A percentile compares a stretch with the other conserved stretches of the same genome.
Evolutionary conservation across 37 sponge, comb jelly and placozoan genomes (phyloP).

Genomic region (Axinella damicornis): DNA sequence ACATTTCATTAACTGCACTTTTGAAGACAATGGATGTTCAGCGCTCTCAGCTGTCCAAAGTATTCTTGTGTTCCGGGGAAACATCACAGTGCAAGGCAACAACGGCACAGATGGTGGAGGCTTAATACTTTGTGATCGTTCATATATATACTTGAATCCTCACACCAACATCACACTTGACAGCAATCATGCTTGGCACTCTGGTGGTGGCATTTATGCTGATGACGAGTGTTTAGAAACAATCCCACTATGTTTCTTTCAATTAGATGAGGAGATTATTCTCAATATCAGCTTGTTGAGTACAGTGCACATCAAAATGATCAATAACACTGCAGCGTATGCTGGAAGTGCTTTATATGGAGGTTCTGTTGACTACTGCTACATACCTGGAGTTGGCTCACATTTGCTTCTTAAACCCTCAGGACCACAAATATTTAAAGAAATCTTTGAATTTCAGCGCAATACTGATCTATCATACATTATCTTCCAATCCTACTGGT

Average conservation of each 20-base stretch:
- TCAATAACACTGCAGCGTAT: slow-evolving; percentile 10
- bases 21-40: neutral
- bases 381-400: neutral
- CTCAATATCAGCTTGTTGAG: neutral
- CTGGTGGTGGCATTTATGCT: slow-evolving; percentile 34
- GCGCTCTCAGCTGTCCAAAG: neutral
- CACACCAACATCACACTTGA: slow-evolving; percentile 5
- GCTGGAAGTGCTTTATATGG: slow-evolving; percentile 43
- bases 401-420: too few species aligned
- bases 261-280: neutral
- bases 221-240: slow-evolving; percentile 4
- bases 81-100: slow-evolving; percentile 5
- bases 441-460: too few species aligned
- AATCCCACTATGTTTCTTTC: slow-evolving; percentile 39
- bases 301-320: slow-evolving; percentile 6
- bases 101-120: slow-evolving; percentile 31
- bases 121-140: slow-evolving; percentile 1
- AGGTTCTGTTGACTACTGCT: slow-evolving; percentile 42
- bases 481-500: too few species aligned
- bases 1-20: neutral
- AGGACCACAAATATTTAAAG: too few species aligned
- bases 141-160: slow-evolving; percentile 9
- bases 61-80: neutral
- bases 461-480: too few species aligned
- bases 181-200: neutral